Evolutionary conservation across 2,888 invertebrate genomes (phyloP), one percentile per base, ranked within the genome.

Genomic region (Epirrhoe tristata): DNA sequence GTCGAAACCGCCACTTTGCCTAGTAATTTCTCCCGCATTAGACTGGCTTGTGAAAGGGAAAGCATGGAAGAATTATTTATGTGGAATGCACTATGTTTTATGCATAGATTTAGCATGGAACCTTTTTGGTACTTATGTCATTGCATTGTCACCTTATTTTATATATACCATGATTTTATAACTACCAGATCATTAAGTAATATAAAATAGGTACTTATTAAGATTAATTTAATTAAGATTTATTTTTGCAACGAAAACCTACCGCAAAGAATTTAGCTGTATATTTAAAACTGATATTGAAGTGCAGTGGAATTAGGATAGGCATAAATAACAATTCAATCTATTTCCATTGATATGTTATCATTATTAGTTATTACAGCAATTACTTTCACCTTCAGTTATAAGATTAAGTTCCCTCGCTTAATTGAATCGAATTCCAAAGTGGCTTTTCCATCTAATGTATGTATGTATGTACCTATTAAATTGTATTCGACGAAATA

Each of bases 11-110:
- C 60, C 65, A 70, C 39, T 63, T 69, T 56, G 58, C 48, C 58
- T 61, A 64, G 61, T 69, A 69, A 69, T 71, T 71, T 73, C 69
- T 65, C 69, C 64, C 51, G 51, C 57, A 24, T 52, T 58, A 50
- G 34, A 7, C 8, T 31, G 60, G 17, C 52, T 54, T 39, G 63
- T 63, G 65, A 57, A 72, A 73, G 72, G 63, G 70, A 73, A 72
- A 72, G 72, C 69, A 39, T n/a, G 39, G 14, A 48, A 48, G 48
- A 58, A 62, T 64, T 58, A 55, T 39, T 59, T 57, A 66, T 56
- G 65, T 57, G 56, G 48, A 36, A 8, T 36, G 34, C 34, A 34
- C 36, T 36, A 10, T 8, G 62, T 62, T 66, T 54, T 54, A 54
- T 58, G 39, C 31, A 6, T n/a, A n/a, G n/a, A n/a, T n/a, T n/a